Conservation (phyloP, 1,140 invertebrate genomes). For the Stratiolaelaps scimitus region DNA sequence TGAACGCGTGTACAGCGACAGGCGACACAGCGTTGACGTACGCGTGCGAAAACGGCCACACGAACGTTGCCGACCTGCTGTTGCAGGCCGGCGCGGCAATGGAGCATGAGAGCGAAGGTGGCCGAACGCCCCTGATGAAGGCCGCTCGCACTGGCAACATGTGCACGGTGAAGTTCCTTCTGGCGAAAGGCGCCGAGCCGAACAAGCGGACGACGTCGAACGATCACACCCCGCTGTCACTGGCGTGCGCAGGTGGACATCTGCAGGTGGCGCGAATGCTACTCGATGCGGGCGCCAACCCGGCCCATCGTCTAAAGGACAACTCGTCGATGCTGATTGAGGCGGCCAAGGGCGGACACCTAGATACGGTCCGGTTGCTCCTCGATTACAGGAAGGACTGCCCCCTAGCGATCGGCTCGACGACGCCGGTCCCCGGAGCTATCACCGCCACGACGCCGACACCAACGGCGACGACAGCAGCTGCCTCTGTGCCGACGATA, state of each 20-base stretch:
- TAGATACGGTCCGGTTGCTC: constrained; percentile 79
- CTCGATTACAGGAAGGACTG: constrained; percentile 57
- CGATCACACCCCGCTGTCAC: constrained; percentile 89
- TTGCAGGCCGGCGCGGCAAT: constrained; percentile 75
- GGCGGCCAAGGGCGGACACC: constrained; percentile 92
- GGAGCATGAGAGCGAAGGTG: constrained; percentile 85
- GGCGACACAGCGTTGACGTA: constrained; percentile 94
- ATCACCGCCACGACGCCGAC: constrained; percentile 38
- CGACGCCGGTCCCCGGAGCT: constrained; percentile 40
- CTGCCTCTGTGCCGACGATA: constrained; percentile 35
- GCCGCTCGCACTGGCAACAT: constrained; percentile 96
- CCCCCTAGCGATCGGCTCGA: constrained; percentile 62
- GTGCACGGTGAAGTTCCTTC: constrained; percentile 91
- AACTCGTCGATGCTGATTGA: constrained; percentile 97
- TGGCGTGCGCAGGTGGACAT: constrained; percentile 93
- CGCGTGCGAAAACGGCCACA: constrained; percentile 91
- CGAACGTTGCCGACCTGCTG: constrained; percentile 78
- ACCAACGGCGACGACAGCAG: neutral
- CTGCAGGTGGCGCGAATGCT: constrained; percentile 78
- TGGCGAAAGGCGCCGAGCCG: constrained; percentile 84
- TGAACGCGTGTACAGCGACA: constrained; percentile 82
- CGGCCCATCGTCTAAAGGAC: constrained; percentile 90
- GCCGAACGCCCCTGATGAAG: constrained; percentile 91
- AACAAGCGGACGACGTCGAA: constrained; percentile 88
- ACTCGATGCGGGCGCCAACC: constrained; percentile 76